Base-by-base conservation (phyloP, 1,140 invertebrate species). In the Bombus fervidus region DNA sequence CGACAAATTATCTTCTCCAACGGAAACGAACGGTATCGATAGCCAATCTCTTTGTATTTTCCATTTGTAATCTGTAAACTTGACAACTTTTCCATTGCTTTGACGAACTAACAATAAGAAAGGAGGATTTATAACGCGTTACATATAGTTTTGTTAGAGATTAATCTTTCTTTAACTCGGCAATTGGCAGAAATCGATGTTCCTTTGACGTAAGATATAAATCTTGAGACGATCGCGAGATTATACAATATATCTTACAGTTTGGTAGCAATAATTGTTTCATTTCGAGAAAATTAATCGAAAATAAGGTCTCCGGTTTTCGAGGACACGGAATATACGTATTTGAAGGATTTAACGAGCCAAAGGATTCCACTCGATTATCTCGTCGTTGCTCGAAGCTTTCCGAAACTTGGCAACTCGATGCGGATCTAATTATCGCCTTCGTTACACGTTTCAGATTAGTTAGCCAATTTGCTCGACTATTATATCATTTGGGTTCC, bases 401-500 rank as follows among this genome's bases (percentile, higher is more conserved):
- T 15, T 62, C 12, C 43, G 41, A 83, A 89, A 90, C 34, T 89
- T 74, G 43, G n/a, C 18, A 57, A 34, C n/a, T 75, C 43, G 41
- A 59, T 13, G 3, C 15, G 37, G 53, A 90, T 81, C 37, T 64
- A 87, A 82, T 90, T 89, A 84, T 62, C 47, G 69, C 84, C 22
- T 85, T 87, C 81, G 41, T 85, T 62, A 53, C 77, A 47, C 71
- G 43, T 59, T 83, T 53, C 28, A 22, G 76, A 86, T 89, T 82
- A 68, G 78, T 76, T 43, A 39, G 71, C 34, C 80, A 71, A 64
- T 80, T 85, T 81, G 13, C 28, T 76, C 13, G 25, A 22, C n/a
- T 28, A 28, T 34, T 59, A 31, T 28, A 66, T 74, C 66, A 43
- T 39, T 64, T 43, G 22, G 39, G 4, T n/a, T 28, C 13, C 31